Percentiles rank a stretch among this genome's conserved stretches.
These are phyloP conservation scores for Acrocyrtus sp. DNA, from an alignment of 2,888 invertebrate species.

Conservation along the genomic window DNA sequence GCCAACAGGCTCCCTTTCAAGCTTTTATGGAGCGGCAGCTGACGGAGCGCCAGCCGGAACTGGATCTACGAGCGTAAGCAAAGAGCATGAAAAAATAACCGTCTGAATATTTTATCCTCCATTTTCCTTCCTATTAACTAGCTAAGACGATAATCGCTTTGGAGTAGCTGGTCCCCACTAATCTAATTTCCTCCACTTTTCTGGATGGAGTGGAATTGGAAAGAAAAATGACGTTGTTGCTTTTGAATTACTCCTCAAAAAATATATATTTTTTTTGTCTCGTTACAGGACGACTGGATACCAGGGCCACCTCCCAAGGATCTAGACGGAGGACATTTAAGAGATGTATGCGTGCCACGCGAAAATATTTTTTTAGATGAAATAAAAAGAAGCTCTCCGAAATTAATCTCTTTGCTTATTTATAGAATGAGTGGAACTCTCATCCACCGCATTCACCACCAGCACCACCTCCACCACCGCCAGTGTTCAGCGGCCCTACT, in stretches of 20 bases:
- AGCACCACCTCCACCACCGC: conserved; percentile 11
- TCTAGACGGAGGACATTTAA: not conserved
- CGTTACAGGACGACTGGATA: conserved; percentile 25
- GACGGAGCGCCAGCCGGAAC: not conserved
- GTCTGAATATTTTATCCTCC: too few species aligned
- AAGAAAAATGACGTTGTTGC: conserved; percentile 11
- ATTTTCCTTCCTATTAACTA: too few species aligned
- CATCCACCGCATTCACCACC: conserved; percentile 18
- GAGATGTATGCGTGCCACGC: too few species aligned
- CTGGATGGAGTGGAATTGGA: too few species aligned
- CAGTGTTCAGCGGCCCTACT: conserved; percentile 14
- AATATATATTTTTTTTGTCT: not conserved
- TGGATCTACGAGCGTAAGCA: not conserved
- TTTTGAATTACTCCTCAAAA: too few species aligned
- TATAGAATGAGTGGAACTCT: conserved; percentile 18
- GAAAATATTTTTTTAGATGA: not conserved
- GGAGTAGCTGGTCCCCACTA: too few species aligned
- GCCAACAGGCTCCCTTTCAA: conserved; percentile 35
- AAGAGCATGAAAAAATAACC: too few species aligned
- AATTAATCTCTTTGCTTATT: not conserved
- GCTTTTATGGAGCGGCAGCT: conserved; percentile 18
- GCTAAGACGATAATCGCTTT: too few species aligned
- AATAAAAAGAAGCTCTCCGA: not conserved
- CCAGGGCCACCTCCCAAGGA: conserved; percentile 29
- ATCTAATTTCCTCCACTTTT: too few species aligned